Base-by-base conservation (phyloP, 2,797 vertebrate genomes). In the Hyperoplus lanceolatus region DNA sequence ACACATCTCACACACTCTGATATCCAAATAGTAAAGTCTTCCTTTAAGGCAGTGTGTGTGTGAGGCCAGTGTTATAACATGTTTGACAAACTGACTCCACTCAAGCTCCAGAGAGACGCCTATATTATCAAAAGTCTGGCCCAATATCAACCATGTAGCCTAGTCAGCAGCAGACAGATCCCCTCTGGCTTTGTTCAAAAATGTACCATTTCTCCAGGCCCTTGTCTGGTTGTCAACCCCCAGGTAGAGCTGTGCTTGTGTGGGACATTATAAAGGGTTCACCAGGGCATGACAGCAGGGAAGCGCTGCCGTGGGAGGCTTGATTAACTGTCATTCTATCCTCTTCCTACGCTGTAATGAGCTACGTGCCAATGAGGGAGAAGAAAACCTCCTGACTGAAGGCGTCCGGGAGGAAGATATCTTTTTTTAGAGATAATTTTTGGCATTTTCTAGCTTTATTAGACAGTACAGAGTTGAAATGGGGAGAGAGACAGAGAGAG, bases 301-400 rank as follows among this genome's bases (percentile, higher is more conserved):
- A 41, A n/a, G 21, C 53, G 73, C 18, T 72, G 69, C 73, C 69
- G 70, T 48, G 64, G 66, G 80, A 85, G 84, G 85, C 73, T 83
- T 90, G 87, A 92, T 92, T 92, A 92, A 89, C 90, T 90, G 86
- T 90, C 87, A 88, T 71, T 81, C 83, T 56, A 62, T 65, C 77
- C 70, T 54, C 74, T 61, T 21, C 74, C 69, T 71, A 15, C 41
- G 8, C 78, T 80, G 88, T 88, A 92, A 92, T 84, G 82, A 93
- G 87, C 84, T 80, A 70, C 66, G 63, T 84, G 84, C 78, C 82
- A 78, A 88, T 83, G 84, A 90, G 18, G 69, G 83, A 71, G 57
- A 77, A 69, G 66, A 46, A 64, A 66, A 61, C 51, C 62, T 41
- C 77, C 68, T 49, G 79, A 59, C 11, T 65, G 81, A 39, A 48